phyloP scores from a whole-genome alignment of 2,797 vertebrate genomes.

The Rhinichthys osculus region DNA sequence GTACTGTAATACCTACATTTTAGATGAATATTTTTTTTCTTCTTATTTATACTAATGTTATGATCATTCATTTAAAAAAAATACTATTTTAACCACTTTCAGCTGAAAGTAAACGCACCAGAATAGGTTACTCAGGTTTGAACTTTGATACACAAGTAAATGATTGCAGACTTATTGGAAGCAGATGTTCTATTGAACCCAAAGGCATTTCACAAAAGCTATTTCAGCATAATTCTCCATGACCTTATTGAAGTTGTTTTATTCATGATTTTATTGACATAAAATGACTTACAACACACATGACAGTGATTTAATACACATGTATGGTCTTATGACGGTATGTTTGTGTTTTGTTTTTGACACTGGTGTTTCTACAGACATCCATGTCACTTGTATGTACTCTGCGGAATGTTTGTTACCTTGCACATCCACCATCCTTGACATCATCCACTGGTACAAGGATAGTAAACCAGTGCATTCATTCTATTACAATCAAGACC shows the following conservation, averaged over 20 bases:
- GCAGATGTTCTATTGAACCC: background rate
- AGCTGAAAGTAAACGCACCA: background rate
- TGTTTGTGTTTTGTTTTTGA: conserved; percentile 1
- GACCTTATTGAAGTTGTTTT: background rate
- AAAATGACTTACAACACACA: background rate
- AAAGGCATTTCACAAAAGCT: too few relatives aligned
- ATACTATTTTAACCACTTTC: background rate
- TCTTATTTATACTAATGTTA: background rate
- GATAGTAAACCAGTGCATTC: conserved; percentile 57
- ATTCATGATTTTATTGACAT: background rate
- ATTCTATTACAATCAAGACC: conserved; percentile 67
- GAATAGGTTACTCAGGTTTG: background rate
- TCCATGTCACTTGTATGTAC: conserved; percentile 46
- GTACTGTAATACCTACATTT: background rate
- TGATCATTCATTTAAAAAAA: background rate
- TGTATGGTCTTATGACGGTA: background rate
- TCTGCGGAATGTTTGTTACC: conserved; percentile 56
- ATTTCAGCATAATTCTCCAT: background rate
- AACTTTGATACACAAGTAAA: background rate
- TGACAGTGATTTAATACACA: background rate
- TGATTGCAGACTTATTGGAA: background rate
- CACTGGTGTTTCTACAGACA: conserved; percentile 42
- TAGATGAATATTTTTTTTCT: background rate
- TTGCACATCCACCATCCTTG: conserved; percentile 20
- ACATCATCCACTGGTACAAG: conserved; percentile 67